Percentiles rank a stretch among this genome's conserved stretches.
phyloP scores from a whole-genome alignment of 2,797 vertebrate species.

The Acipenser transmontanus region DNA sequence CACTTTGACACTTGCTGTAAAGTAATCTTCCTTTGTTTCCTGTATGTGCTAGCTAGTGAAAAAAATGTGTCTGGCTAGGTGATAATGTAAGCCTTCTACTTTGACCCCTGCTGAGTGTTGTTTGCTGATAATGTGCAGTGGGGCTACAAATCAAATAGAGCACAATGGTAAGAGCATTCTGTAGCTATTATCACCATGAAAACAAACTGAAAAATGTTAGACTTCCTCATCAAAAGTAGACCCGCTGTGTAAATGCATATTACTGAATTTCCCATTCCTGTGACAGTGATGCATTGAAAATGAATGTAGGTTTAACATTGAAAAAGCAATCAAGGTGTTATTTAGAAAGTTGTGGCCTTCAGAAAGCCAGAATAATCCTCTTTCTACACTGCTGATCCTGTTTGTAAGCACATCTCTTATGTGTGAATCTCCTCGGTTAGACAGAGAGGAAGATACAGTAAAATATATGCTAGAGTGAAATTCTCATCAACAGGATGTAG shows the following conservation, averaged over 20 bases:
- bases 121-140: constrained; percentile 7
- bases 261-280: background rate
- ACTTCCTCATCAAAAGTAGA: background rate
- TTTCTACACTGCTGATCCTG: background rate
- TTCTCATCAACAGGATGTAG: too few species aligned
- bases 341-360: constrained; percentile 1
- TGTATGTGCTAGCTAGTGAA: constrained; percentile 47
- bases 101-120: constrained; percentile 16
- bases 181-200: background rate
- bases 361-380: constrained; percentile 3
- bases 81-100: constrained; percentile 15
- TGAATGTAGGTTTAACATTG: constrained; percentile 4
- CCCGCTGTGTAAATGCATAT: background rate
- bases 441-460: background rate
- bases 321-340: constrained; percentile 4
- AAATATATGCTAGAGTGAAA: background rate
- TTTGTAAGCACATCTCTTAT: constrained; percentile 12
- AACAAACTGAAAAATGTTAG: background rate
- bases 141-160: constrained; percentile 7
- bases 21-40: constrained; percentile 56
- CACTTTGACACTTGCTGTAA: constrained; percentile 61
- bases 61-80: constrained; percentile 10
- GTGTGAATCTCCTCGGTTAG: constrained; percentile 7
- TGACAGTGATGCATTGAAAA: constrained; percentile 13
- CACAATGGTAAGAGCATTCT: background rate